Base-by-base conservation (phyloP, 2,888 invertebrate species). In the Acronicta leporina region DNA sequence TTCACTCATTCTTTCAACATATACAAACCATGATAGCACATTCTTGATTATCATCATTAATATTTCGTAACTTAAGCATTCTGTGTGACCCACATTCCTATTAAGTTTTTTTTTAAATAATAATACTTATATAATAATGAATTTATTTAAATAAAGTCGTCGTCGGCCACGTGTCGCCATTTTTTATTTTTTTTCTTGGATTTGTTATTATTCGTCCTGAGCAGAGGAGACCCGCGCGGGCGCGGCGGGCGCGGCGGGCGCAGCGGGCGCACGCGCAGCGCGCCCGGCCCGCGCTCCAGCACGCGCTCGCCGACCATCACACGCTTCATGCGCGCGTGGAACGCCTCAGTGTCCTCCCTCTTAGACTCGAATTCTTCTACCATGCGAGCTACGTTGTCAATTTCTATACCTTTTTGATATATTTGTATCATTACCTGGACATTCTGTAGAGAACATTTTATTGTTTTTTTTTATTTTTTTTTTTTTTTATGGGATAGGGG, bases 111-210 rank as follows among this genome's bases (percentile, higher is more conserved):
- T n/a, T n/a, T n/a, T n/a, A n/a, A n/a, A n/a, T n/a, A n/a, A n/a
- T n/a, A n/a, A n/a, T n/a, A n/a, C n/a, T n/a, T n/a, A n/a, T n/a
- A n/a, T n/a, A n/a, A n/a, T n/a, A n/a, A n/a, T n/a, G n/a, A n/a
- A n/a, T 46, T 11, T 33, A 11, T 46, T 33, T 15, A 6, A 2
- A 7, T 16, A 41, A 48, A 49, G 9, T 54, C 16, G 13, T 27
- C 10, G 41, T 44, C 13, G 4, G n/a, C 13, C 10, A 33, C 35
- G 20, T 53, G 40, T 16, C 33, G 53, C 62, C 60, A 51, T 35
- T 62, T 58, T 5, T 38, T 42, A 14, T 46, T 62, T 6, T 41
- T 15, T 4, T 38, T 48, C 38, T 38, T 35, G n/a, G 10, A 14
- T 25, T 27, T 7, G 49, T 3, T 16, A 8, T 43, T 3, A 20